Evolutionary conservation across 2,797 vertebrate species (phyloP).

Genomic region (Microchirus variegatus): DNA sequence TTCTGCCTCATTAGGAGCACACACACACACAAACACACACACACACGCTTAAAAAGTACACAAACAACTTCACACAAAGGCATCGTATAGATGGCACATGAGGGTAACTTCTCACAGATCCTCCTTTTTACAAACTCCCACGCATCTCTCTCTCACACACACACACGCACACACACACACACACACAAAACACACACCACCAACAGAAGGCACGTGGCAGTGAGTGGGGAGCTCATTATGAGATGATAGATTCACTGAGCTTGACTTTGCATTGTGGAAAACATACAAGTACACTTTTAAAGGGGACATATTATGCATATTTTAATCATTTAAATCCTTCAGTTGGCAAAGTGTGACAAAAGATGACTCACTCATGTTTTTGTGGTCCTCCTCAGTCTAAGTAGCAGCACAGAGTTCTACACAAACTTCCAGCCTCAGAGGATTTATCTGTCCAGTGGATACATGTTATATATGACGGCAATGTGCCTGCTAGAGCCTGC

Average conservation of each 20-base stretch:
- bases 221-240: slow-evolving; percentile 58
- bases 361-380: no score
- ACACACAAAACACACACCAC: slow-evolving; percentile 13
- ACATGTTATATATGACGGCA: no score
- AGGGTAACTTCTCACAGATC: slow-evolving; percentile 15
- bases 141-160: slow-evolving; percentile 19
- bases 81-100: slow-evolving; percentile 34
- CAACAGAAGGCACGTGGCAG: slow-evolving; percentile 32
- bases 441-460: no score
- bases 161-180: slow-evolving; percentile 12
- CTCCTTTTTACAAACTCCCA: slow-evolving; percentile 37
- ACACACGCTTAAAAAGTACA: slow-evolving; percentile 27
- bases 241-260: slow-evolving; percentile 53
- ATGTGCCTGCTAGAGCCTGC: no score
- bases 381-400: no score
- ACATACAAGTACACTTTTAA: slow-evolving; percentile 12
- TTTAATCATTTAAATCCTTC: no score
- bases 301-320: no score
- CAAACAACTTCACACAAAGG: slow-evolving; percentile 10
- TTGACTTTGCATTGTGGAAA: slow-evolving; percentile 49
- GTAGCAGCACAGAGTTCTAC: no score
- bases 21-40: slow-evolving; percentile 27
- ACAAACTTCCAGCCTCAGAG: no score
- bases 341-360: no score
- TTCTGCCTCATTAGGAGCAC: background rate